Percentiles rank a stretch among this genome's conserved stretches.
Evolutionary conservation across 2,113 vertebrate species (phyloP).

Genomic region (Oriolus oriolus): DNA sequence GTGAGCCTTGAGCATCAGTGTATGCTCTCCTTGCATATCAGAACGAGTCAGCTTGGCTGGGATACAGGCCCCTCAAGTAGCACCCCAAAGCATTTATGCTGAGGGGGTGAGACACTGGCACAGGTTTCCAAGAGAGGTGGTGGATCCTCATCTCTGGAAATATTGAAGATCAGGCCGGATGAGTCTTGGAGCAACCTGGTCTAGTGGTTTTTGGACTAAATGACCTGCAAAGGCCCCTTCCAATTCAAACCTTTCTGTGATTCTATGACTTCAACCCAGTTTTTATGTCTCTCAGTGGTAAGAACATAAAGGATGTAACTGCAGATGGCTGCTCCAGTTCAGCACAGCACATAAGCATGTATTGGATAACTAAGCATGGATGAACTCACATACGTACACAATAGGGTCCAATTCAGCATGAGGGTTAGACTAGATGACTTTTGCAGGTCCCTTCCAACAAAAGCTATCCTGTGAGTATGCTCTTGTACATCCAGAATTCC

Average conservation of each 20-base stretch:
- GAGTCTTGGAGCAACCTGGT: neutral
- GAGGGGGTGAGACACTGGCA: neutral
- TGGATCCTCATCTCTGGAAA: neutral
- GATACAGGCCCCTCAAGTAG: neutral
- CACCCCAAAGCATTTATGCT: neutral
- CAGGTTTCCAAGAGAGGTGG: neutral
- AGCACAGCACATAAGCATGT: rapidly evolving
- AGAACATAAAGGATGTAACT: rapidly evolving
- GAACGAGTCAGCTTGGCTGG: neutral
- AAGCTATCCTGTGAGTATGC: too few species aligned
- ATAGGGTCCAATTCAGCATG: neutral
- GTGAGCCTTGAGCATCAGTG: neutral
- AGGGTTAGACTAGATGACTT: too few species aligned
- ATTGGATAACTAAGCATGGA: neutral
- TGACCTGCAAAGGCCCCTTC: neutral
- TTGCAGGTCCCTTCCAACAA: neutral
- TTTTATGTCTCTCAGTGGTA: neutral
- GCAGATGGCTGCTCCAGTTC: neutral
- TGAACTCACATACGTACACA: rapidly evolving
- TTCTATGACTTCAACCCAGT: neutral
- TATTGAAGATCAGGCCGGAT: neutral
- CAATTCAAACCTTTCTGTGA: neutral
- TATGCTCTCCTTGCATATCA: neutral
- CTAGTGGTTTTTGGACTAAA: neutral
- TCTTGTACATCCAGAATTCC: neutral